Conservation (phyloP, 2,888 invertebrate genomes). For the Nemapogon koenigi region DNA sequence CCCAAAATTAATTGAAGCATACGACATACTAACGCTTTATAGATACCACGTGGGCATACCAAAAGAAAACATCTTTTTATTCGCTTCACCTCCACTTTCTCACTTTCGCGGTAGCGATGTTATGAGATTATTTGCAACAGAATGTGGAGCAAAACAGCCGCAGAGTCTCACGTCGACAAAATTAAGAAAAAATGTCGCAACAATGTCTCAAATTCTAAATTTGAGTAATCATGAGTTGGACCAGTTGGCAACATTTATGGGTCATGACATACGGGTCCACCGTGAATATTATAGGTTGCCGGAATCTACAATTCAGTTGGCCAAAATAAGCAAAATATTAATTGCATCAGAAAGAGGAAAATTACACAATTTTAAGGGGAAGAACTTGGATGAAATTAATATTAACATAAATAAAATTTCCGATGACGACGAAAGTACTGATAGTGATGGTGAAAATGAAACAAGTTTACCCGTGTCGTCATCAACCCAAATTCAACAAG, state of each 20-base stretch:
- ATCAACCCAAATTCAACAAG: too few species aligned
- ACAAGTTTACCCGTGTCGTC: too few species aligned
- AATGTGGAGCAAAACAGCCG: conserved; percentile 1
- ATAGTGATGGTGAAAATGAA: too few species aligned
- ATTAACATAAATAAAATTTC: too few species aligned
- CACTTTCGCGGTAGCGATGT: neutral
- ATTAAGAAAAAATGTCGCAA: conserved; percentile 1
- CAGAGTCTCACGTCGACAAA: neutral
- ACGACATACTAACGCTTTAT: neutral
- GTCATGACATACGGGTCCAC: neutral
- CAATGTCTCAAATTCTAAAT: neutral
- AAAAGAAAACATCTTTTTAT: neutral
- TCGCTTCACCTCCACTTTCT: neutral
- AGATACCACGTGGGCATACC: neutral
- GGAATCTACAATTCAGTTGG: neutral
- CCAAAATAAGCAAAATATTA: neutral
- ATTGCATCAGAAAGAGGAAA: neutral
- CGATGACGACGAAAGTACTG: too few species aligned
- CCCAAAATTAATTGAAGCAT: neutral
- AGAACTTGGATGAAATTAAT: conserved; percentile 1
- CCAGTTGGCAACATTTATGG: neutral
- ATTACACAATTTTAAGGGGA: neutral
- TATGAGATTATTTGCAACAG: neutral
- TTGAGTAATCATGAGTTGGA: neutral
- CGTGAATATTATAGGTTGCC: conserved; percentile 1